Evolutionary conservation across 2,113 vertebrate genomes (phyloP).

Genomic region (Dasyprocta punctata): DNA sequence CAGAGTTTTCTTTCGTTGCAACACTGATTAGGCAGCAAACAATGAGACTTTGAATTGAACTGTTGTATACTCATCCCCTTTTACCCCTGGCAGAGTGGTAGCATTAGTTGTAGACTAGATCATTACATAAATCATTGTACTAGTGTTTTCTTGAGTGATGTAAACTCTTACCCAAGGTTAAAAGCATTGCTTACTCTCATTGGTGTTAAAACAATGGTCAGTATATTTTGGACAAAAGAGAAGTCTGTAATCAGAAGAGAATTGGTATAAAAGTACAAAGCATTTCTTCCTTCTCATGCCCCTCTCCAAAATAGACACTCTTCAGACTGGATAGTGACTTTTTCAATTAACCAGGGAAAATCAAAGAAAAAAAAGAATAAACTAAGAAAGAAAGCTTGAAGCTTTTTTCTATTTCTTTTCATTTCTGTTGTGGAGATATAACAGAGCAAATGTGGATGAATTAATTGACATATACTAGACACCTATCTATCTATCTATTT

Average conservation of each 20-base stretch:
- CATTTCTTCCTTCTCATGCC: not conserved
- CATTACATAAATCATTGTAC: not conserved
- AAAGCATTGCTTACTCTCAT: not conserved
- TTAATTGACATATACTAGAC: not conserved
- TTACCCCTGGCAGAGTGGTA: rapidly evolving
- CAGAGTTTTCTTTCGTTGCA: not conserved
- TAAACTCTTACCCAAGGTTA: not conserved
- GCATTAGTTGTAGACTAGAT: not conserved
- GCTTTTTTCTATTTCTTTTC: not conserved
- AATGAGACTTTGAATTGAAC: not conserved
- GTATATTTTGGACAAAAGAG: not conserved
- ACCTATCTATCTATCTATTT: not conserved
- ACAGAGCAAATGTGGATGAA: not conserved
- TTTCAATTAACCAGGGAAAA: not conserved
- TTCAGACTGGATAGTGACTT: not conserved
- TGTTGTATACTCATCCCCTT: not conserved
- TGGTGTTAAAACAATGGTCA: not conserved
- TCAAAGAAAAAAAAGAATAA: not conserved
- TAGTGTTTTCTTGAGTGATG: slow-evolving; percentile 11
- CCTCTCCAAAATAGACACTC: not conserved
- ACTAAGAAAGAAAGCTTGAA: not conserved
- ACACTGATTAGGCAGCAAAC: not conserved
- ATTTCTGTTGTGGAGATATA: not conserved
- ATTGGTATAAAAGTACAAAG: not conserved
- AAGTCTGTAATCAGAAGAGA: not conserved